Evolutionary conservation across 2,113 vertebrate genomes (phyloP), one percentile per base, ranked within the genome.

Genomic region (Thalassoma bifasciatum): DNA sequence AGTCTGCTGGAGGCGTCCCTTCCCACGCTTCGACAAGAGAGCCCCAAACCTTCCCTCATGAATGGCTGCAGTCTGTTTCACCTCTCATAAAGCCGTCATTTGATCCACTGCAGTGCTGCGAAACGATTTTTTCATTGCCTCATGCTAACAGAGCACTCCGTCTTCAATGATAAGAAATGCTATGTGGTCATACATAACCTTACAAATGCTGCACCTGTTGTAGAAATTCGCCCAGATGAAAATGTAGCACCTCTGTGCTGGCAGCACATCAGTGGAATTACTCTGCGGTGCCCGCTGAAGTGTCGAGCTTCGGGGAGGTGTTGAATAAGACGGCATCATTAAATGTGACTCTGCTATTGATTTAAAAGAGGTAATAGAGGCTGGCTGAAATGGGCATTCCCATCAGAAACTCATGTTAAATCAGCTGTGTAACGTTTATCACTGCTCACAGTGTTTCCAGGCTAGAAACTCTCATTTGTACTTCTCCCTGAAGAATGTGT

Each of bases 71-170:
- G 50, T 71, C 76, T 42, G 40, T 73, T 71, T 77, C 82, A 51
- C 59, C 56, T 67, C 73, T 82, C 66, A 63, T 90, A 90, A 87
- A 89, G 83, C 77, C 69, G 51, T 46, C 42, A 23, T 82, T 82
- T 79, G 78, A 83, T 84, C 85, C 81, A 68, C 81, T 64, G 78
- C 82, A 11, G 52, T 12, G 62, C 70, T 44, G 23, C 72, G 37
- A 49, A 67, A 64, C 77, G 77, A 83, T 86, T 81, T 69, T 72
- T 67, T 74, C 59, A 80, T n/a, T 40, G 61, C 72, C 88, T 82
- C 61, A 7, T 38, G 69, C 72, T 79, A 81, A 76, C 46, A 36
- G 12, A 83, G 78, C 34, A 22, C 67, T 68, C 3, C 66, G 1
- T 14, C 56, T 63, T 50, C 64, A 74, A 86, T 81, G 67, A 83